phyloP scores from a whole-genome alignment of 2,797 vertebrate genomes.

The Eidolon dupreanum region DNA sequence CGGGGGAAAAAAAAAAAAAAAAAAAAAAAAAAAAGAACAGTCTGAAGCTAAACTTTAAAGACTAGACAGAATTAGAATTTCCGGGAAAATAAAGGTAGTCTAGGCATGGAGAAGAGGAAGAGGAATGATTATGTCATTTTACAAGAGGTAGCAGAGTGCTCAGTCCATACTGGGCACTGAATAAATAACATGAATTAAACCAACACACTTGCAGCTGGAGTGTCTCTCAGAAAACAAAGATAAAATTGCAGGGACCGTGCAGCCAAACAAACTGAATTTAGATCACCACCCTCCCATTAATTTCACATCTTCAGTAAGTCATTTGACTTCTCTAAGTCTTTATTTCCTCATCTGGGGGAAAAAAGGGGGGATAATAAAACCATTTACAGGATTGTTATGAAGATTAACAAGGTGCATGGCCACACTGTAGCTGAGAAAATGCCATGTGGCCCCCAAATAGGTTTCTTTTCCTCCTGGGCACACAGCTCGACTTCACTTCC shows the following conservation, averaged over 20 bases:
- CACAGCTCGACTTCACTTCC: background rate
- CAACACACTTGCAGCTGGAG: background rate
- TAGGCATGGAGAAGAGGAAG: background rate
- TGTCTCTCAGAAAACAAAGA: background rate
- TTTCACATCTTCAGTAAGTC: conserved; percentile 20
- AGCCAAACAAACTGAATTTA: conserved; percentile 21
- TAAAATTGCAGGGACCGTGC: background rate
- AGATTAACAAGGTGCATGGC: background rate
- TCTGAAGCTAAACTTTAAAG: conserved; percentile 13
- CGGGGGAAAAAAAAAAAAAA: background rate
- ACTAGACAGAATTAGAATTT: conserved; percentile 35
- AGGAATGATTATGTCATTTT: background rate
- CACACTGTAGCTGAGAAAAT: conserved; percentile 23
- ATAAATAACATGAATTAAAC: conserved; percentile 29
- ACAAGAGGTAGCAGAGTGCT: background rate
- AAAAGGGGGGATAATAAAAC: background rate
- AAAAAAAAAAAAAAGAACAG: background rate
- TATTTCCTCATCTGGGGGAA: background rate
- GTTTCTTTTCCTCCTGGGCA: background rate
- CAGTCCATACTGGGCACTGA: background rate
- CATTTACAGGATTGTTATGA: background rate
- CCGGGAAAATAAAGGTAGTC: background rate
- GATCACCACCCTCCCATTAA: background rate
- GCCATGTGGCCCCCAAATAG: background rate
- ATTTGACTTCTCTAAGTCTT: conserved; percentile 35